Evolutionary conservation across 1,140 invertebrate species (phyloP).

Genomic region (Thaumatotibia leucotreta): DNA sequence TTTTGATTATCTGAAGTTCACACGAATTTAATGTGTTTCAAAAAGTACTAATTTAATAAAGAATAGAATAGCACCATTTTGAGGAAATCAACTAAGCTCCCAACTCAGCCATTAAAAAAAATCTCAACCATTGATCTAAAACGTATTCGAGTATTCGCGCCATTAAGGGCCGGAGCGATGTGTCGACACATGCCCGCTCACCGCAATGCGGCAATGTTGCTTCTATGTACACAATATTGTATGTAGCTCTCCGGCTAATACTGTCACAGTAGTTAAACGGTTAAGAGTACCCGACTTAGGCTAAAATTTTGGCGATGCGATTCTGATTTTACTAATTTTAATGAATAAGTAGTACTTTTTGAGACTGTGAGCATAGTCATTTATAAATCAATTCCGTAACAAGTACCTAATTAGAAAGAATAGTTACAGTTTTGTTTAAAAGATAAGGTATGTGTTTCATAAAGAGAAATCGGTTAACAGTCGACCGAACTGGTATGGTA

Average conservation of each 20-base stretch:
- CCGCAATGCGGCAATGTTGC: slow-evolving; percentile 69
- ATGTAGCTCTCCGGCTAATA: slow-evolving; percentile 47
- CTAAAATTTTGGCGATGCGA: not conserved
- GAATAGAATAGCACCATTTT: not conserved
- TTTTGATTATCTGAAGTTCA: too few species aligned
- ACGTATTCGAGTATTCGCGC: slow-evolving; percentile 43
- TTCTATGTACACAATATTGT: slow-evolving; percentile 64
- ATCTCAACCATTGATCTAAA: slow-evolving; percentile 27
- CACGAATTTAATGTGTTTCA: too few species aligned
- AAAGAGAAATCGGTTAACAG: too few species aligned
- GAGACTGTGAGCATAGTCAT: too few species aligned
- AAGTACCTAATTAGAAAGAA: too few species aligned
- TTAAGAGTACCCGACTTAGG: not conserved
- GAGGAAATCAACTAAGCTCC: not conserved
- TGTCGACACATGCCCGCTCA: slow-evolving; percentile 63
- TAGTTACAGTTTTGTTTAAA: too few species aligned
- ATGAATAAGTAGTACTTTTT: too few species aligned
- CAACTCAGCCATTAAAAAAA: not conserved
- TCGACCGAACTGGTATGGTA: too few species aligned
- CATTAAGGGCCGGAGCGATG: slow-evolving; percentile 65
- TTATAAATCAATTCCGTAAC: too few species aligned
- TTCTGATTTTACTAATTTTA: not conserved
- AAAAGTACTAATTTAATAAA: not conserved
- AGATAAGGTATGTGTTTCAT: too few species aligned
- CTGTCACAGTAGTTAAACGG: slow-evolving; percentile 52